These are phyloP conservation scores for Listronotus bonariensis DNA, from an alignment of 1,140 invertebrate species.

Conservation along the genomic window DNA sequence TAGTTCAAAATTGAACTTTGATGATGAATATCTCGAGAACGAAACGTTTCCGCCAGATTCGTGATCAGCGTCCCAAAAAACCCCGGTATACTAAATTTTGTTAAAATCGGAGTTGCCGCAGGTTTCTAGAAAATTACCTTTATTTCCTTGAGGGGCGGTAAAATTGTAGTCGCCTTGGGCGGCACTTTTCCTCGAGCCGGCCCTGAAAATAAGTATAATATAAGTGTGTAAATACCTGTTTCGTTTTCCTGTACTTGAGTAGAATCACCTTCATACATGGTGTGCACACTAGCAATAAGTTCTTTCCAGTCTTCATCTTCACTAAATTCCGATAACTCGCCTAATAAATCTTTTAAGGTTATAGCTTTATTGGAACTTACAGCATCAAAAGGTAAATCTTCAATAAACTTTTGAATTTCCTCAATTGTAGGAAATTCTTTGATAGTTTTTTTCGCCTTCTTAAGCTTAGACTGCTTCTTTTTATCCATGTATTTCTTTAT, in stretches of 20 bases:
- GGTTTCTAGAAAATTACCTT: too few relatives aligned
- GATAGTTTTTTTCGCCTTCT: conserved; percentile 32
- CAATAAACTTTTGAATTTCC: conserved; percentile 43
- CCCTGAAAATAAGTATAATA: background rate
- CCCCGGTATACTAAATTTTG: too few relatives aligned
- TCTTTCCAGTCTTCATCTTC: conserved; percentile 47
- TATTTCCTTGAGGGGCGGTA: too few relatives aligned
- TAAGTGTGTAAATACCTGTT: conserved; percentile 1
- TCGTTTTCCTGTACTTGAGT: conserved; percentile 4
- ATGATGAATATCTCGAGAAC: too few relatives aligned
- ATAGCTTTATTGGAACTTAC: conserved; percentile 23
- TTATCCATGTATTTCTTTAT: conserved; percentile 34
- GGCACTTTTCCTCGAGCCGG: too few relatives aligned
- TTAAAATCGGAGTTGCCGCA: too few relatives aligned
- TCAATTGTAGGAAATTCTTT: conserved; percentile 40
- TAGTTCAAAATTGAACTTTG: too few relatives aligned
- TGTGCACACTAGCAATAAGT: conserved; percentile 39
- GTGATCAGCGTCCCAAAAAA: too few relatives aligned
- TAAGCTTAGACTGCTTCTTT: conserved; percentile 12
- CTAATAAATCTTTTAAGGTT: conserved; percentile 39
- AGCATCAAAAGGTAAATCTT: conserved; percentile 39
- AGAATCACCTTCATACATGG: conserved; percentile 20
- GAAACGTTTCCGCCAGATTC: too few relatives aligned
- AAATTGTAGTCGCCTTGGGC: too few relatives aligned
- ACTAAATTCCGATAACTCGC: conserved; percentile 42